Conservation (phyloP, 35 echinoderm and acorn worm genomes). For the Strongylocentrotus purpuratus region DNA sequence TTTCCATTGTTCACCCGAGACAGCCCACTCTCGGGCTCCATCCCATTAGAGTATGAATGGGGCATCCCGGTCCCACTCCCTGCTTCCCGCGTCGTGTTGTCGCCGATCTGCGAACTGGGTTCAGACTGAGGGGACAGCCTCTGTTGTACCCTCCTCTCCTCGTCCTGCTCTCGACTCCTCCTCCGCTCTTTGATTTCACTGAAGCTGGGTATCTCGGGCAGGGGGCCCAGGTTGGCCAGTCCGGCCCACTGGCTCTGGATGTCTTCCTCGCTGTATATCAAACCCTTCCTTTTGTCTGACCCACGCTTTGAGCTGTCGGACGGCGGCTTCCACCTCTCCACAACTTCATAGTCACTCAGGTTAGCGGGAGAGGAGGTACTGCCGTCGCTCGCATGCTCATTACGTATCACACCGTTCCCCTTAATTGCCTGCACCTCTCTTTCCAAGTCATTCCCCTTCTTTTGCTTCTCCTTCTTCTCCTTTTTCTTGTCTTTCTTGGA, state of each 20-base stretch:
- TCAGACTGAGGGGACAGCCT: background rate
- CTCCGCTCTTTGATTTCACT: background rate
- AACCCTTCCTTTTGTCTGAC: slow-evolving; percentile 18
- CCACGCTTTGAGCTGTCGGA: slow-evolving; percentile 30
- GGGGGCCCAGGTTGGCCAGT: background rate
- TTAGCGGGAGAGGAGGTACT: slow-evolving; percentile 19
- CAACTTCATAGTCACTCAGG: slow-evolving; percentile 35
- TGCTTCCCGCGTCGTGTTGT: background rate
- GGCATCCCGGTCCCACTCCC: background rate
- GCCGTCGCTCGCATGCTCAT: slow-evolving; percentile 10
- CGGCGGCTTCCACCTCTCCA: slow-evolving; percentile 10
- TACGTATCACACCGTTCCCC: background rate
- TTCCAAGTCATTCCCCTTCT: background rate
- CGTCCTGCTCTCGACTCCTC: background rate
- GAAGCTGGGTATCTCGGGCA: slow-evolving; percentile 29
- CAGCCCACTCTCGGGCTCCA: background rate
- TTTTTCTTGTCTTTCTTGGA: slow-evolving; percentile 46
- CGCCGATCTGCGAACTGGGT: background rate
- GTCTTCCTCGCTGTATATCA: slow-evolving; percentile 32
- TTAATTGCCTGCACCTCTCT: background rate
- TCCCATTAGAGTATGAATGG: slow-evolving; percentile 39
- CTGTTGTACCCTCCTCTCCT: background rate
- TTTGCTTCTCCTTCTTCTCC: slow-evolving; percentile 31
- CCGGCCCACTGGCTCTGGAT: slow-evolving; percentile 23
- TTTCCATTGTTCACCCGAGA: background rate